A percentile compares a stretch with the other conserved stretches of the same genome.
These are phyloP conservation scores for Archaeoteleia sp. DNA, from an alignment of 2,888 invertebrate species.

Conservation along the genomic window DNA sequence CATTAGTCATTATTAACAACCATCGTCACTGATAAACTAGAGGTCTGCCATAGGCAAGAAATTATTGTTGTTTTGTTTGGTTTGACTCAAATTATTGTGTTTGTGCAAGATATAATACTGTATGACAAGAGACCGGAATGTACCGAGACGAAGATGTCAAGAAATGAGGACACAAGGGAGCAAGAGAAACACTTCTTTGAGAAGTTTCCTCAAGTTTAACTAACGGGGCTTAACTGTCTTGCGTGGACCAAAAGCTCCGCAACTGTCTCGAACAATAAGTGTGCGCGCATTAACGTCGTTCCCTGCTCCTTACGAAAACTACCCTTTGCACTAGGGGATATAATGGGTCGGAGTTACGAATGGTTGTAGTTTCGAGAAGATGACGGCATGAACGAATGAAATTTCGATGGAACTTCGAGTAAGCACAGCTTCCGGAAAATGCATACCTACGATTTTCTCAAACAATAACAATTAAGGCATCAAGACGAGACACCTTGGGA, in stretches of 20 bases:
- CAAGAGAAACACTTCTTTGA: conserved; percentile 39
- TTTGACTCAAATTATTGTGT: too few relatives aligned
- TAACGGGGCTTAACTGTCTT: conserved; percentile 54
- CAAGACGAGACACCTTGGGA: background rate
- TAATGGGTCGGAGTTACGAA: conserved; percentile 34
- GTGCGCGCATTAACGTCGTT: conserved; percentile 38
- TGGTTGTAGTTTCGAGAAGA: conserved; percentile 26
- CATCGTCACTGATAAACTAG: too few relatives aligned
- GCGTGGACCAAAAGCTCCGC: conserved; percentile 22
- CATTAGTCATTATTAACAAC: too few relatives aligned
- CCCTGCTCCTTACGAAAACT: conserved; percentile 29
- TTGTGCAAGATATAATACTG: too few relatives aligned
- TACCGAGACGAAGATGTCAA: conserved; percentile 12
- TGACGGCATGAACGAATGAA: conserved; percentile 21
- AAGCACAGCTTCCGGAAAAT: conserved; percentile 9
- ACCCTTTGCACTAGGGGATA: conserved; percentile 30
- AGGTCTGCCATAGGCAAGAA: too few relatives aligned
- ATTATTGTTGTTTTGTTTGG: too few relatives aligned
- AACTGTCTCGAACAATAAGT: conserved; percentile 44
- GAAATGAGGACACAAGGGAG: conserved; percentile 30
- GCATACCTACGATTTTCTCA: conserved; percentile 4
- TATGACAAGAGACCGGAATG: background rate
- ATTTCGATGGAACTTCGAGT: conserved; percentile 25
- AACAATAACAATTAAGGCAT: conserved; percentile 19
- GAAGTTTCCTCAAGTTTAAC: conserved; percentile 56